Evolutionary conservation across 2,113 vertebrate genomes (phyloP).

Genomic region (Maccullochella peelii): DNA sequence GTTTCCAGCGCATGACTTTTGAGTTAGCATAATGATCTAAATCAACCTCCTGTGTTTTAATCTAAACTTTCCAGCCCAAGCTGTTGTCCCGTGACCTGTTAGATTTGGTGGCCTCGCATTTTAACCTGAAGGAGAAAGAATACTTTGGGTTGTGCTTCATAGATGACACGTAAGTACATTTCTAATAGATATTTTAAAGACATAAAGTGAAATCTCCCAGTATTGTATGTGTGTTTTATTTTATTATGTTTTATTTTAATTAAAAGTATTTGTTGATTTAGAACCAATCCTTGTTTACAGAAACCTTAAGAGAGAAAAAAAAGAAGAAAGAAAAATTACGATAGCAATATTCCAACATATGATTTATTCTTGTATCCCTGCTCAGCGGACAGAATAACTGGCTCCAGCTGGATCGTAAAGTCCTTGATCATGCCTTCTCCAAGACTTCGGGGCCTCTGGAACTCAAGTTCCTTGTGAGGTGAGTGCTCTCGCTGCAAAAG

Average conservation of each 20-base stretch:
- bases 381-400: conserved; percentile 93
- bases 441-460: conserved; percentile 89
- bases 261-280: conserved; percentile 9
- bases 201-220: neutral
- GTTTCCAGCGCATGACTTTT: neutral
- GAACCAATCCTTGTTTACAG: neutral
- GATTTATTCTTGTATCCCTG: conserved; percentile 54
- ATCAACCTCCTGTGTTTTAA: neutral
- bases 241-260: conserved; percentile 5
- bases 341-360: conserved; percentile 4
- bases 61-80: conserved; percentile 88
- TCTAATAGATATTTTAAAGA: neutral
- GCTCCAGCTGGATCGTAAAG: conserved; percentile 96
- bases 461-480: conserved; percentile 94
- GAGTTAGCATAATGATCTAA: neutral
- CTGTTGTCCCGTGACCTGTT: conserved; percentile 94
- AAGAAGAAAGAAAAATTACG: neutral
- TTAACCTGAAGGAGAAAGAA: conserved; percentile 98
- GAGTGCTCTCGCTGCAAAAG: conserved; percentile 60
- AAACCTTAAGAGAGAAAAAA: neutral
- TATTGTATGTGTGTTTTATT: neutral
- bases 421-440: conserved; percentile 95
- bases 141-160: conserved; percentile 96
- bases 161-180: conserved; percentile 91
- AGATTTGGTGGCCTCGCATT: conserved; percentile 97